Base-by-base conservation (phyloP, 2,888 invertebrate species). In the Brassicogethes aeneus region DNA sequence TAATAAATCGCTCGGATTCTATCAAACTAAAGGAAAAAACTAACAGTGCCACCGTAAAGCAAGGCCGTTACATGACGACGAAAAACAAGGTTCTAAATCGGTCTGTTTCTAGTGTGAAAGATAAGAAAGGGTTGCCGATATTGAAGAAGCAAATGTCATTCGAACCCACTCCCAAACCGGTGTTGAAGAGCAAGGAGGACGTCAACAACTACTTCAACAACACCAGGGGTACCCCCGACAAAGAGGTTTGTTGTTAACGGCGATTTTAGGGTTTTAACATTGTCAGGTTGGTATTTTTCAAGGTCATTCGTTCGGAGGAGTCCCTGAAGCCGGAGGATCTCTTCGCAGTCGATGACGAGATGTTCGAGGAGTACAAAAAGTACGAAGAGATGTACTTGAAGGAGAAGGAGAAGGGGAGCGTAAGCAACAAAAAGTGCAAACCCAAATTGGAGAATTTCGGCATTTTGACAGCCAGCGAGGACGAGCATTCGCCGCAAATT, bases 141-240 rank as follows among this genome's bases (percentile, higher is more conserved):
- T 64, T 75, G 60, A 76, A 76, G 67, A 70, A 74, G 48, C 75
- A 76, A 65, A 69, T 71, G 61, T 66, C 75, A 57, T 70, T 73
- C 48, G 75, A 76, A 62, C 56, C 75, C 54, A 67, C 54, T 12
- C 52, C 56, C 15, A 62, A 61, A 46, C 57, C 61, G 3, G 56
- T 54, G 34, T 60, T 59, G 47, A 62, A 64, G 36, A 74, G 66
- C 52, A 69, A 64, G 44, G 53, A 60, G 41, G 60, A 63, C 34
- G 59, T 62, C 1, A 46, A 59, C 31, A 54, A 59, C 39, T 64
- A 60, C 43, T 57, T 63, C 37, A 48, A 56, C 15, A 55, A 70
- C 37, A n/a, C n/a, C n/a, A n/a, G n/a, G n/a, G n/a, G n/a, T n/a
- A 73, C 73, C 58, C n/a, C n/a, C n/a, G 65, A 70, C 2, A 70